Evolutionary conservation across 2,797 vertebrate species (phyloP), one percentile per base, ranked within the genome.

Genomic region (Hephaestus fuliginosus): DNA sequence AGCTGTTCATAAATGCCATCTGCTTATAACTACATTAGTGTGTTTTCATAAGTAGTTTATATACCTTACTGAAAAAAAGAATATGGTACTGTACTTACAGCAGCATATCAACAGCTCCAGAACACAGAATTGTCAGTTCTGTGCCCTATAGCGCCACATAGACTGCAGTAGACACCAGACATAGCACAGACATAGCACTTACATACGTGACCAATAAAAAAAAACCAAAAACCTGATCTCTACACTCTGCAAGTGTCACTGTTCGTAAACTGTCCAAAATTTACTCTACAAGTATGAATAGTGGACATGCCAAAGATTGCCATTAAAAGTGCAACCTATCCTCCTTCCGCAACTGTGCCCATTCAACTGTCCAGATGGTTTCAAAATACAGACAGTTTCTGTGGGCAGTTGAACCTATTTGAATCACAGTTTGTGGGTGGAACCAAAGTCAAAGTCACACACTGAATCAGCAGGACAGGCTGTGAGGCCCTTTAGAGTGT

Each of bases 341-440:
- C 14, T 63, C 49, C 1, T 17, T 66, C 15, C 70, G 41, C 43
- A 46, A 25, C 56, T 70, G 56, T 74, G 51, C n/a, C 61, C 46
- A 58, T 69, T 39, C 75, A 72, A 70, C 71, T 70, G 68, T 73
- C 70, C 77, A 78, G 64, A 66, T 72, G 78, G 80, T 58, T 63
- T 74, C 46, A 68, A 30, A 64, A n/a, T 69, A 60, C 48, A 85
- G 28, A 80, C 70, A 74, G 62, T 55, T 76, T 43, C 63, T 72
- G 76, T 85, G 70, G 70, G 84, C 77, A 70, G 82, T 71, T 5
- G 48, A 51, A 80, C 43, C 63, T 64, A 74, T 77, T 84, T 85
- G 46, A 86, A 82, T 89, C 78, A 76, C 78, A 73, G 81, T 67
- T 81, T 71, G 87, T 88, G 86, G 85, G 88, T 69, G 86, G 89